Evolutionary conservation across 2,797 vertebrate species (phyloP), one percentile per base, ranked within the genome.

Genomic region (Acrossocheilus fasciatus): DNA sequence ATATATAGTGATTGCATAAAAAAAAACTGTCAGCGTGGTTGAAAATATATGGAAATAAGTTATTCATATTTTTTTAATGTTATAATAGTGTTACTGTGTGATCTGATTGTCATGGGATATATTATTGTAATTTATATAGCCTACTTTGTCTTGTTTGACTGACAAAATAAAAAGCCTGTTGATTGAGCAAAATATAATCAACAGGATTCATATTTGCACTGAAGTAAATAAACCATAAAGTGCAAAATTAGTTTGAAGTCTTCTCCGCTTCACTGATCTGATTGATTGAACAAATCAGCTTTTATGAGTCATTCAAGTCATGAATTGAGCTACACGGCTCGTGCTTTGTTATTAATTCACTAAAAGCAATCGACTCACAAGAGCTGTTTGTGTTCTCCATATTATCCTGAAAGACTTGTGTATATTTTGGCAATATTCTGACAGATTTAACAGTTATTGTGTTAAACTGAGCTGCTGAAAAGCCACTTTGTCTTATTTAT

Each of bases 401-500:
- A 43, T 41, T n/a, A n/a, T 41, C 20, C 36, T 72, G 69, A 0
- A 72, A 43, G 69, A 72, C 4, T 43, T 10, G 30, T 66, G 26
- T 66, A 4, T 39, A 20, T 69, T 15, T 36, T 18, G 12, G 36
- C 17, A 68, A 36, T 36, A 39, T 36, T 39, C 17, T 41, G 34
- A 23, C 2, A 17, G 12, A 68, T 36, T 36, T 15, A 68, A 64
- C 26, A 17, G 26, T 36, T 11, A 41, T 41, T 2, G 20, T 39
- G 26, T 69, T 69, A 17, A 69, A 36, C 30, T 1, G 59, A 30
- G 30, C 64, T 34, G 12, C 66, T 36, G 64, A 15, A 34, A 66
- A 34, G 23, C 82, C 91, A 30, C 30, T 92, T 92, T 91, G 11
- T 26, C 9, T 62, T 4, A 62, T 26, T 62, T n/a, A 26, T 1